Conservation (phyloP, 2,113 vertebrate genomes). For the Atractosteus spatula region DNA sequence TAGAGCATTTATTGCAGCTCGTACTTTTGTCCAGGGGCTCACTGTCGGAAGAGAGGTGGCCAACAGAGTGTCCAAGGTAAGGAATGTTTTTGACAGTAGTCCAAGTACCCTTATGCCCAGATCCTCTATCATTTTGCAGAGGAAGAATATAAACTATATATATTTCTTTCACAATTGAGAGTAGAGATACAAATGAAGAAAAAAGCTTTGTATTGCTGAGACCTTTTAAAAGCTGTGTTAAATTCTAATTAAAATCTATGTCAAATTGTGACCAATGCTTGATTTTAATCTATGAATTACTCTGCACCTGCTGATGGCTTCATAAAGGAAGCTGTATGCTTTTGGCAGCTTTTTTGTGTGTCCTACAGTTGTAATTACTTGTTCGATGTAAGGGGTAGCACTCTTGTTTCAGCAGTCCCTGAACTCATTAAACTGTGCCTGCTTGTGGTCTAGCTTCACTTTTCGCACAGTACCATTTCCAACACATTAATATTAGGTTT, state of each 20-base stretch:
- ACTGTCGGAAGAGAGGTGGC: conserved; percentile 92
- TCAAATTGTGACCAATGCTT: no score
- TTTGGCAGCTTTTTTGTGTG: background rate
- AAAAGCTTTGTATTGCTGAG: no score
- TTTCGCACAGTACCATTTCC: no score
- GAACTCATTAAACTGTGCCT: background rate
- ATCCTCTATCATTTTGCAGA: no score
- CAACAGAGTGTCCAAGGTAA: conserved; percentile 96
- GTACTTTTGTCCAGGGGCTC: conserved; percentile 94
- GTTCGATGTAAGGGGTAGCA: background rate
- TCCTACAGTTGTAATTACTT: background rate
- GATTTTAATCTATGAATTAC: no score
- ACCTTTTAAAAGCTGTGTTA: background rate
- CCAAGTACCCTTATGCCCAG: no score
- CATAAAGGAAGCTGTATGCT: background rate
- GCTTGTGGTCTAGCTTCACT: no score
- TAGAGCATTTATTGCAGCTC: conserved; percentile 86
- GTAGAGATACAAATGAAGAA: no score
- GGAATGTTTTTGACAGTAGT: conserved; percentile 7
- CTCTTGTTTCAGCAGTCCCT: background rate
- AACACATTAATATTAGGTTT: no score
- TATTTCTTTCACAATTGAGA: no score
- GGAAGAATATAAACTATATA: no score
- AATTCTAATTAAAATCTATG: background rate
- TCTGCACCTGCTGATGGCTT: no score